A percentile compares a stretch with the other conserved stretches of the same genome.
These are phyloP conservation scores for Microcebus griseorufus DNA, from an alignment of 2,113 vertebrate species.

Conservation along the genomic window DNA sequence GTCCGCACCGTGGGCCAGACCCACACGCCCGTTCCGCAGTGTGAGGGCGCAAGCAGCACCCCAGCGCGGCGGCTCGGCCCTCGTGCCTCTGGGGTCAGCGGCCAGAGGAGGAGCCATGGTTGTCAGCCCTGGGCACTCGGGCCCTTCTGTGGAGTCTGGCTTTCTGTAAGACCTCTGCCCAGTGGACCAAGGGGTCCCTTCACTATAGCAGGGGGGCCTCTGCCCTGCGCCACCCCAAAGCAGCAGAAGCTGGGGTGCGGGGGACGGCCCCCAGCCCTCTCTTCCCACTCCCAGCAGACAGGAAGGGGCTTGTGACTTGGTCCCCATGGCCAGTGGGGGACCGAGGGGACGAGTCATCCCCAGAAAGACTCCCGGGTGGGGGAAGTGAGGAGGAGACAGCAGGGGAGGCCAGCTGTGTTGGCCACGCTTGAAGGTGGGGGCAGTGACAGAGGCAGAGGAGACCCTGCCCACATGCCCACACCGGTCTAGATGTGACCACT, in stretches of 20 bases:
- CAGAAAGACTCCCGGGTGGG: neutral
- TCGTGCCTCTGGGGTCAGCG: neutral
- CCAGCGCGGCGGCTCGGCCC: neutral
- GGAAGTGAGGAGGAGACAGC: neutral
- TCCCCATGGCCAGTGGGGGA: neutral
- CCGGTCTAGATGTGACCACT: neutral
- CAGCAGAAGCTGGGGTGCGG: no score
- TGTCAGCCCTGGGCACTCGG: neutral
- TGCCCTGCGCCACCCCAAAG: neutral
- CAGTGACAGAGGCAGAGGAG: neutral
- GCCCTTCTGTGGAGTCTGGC: neutral
- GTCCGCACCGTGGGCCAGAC: no score
- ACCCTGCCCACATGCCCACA: neutral
- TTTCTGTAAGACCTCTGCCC: neutral
- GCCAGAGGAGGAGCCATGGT: neutral
- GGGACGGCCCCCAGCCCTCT: rapidly evolving
- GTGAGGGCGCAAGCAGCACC: neutral
- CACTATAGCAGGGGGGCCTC: neutral
- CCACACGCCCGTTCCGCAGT: neutral
- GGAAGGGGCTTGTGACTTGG: neutral
- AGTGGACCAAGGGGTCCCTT: neutral
- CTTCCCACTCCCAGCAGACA: neutral
- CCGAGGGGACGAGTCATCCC: neutral
- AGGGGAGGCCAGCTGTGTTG: rapidly evolving
- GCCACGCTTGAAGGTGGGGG: neutral